Evolutionary conservation across 2,113 vertebrate genomes (phyloP).

Genomic region (Psephotus haematonotus): DNA sequence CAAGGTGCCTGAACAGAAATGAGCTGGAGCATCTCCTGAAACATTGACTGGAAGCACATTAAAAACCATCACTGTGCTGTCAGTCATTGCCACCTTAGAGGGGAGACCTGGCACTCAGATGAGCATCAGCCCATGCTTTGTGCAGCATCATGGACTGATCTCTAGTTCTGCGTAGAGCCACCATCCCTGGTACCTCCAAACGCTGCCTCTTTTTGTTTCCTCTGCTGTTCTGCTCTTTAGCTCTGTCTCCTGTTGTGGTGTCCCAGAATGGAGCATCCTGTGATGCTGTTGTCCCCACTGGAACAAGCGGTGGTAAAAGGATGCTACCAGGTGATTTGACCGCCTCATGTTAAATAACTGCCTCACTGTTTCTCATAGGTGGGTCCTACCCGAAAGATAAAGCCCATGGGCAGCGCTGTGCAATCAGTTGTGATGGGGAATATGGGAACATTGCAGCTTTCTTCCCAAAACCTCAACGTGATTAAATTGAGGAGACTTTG

Average conservation of each 20-base stretch:
- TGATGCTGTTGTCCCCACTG: background rate
- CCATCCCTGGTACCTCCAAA: background rate
- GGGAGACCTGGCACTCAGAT: background rate
- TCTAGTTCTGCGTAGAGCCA: background rate
- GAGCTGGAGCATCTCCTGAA: conserved; percentile 47
- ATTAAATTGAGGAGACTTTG: background rate
- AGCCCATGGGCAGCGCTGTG: background rate
- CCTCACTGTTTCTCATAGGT: no score
- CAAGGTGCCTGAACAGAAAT: conserved; percentile 24
- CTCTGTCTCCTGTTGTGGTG: background rate
- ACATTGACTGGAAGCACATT: background rate
- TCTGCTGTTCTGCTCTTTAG: background rate
- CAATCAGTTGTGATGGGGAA: background rate
- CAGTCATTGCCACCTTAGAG: background rate
- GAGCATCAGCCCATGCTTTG: background rate
- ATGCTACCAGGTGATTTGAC: background rate
- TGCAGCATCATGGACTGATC: background rate
- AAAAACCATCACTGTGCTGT: background rate
- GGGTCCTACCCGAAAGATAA: background rate
- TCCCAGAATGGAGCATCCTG: background rate
- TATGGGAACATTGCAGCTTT: background rate
- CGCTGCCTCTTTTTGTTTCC: background rate
- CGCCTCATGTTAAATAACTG: accelerated
- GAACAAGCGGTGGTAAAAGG: background rate
- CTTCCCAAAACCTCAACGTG: background rate